These are phyloP conservation scores for Egretta garzetta DNA, from an alignment of 2,113 vertebrate genomes.

Conservation along the genomic window DNA sequence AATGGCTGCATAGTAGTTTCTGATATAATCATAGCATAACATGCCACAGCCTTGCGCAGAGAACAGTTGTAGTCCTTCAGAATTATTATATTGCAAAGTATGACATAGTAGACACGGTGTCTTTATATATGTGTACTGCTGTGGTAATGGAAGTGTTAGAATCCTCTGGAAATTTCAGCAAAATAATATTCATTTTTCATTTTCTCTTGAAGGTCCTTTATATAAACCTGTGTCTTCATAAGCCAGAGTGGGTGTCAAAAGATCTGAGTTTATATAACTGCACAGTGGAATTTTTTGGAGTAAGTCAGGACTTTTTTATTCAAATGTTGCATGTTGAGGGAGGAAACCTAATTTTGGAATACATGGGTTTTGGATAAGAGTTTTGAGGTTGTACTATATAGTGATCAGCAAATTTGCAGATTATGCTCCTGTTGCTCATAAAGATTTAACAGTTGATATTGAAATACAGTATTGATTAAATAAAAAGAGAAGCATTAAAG, in stretches of 20 bases:
- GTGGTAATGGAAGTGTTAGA: background rate
- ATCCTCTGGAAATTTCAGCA: background rate
- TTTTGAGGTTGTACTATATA: constrained; percentile 29
- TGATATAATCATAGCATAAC: background rate
- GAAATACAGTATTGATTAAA: constrained; percentile 17
- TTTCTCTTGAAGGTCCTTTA: constrained; percentile 49
- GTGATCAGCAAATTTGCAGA: constrained; percentile 2
- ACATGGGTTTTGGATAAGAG: constrained; percentile 29
- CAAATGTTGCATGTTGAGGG: constrained; percentile 53
- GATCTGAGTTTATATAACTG: constrained; percentile 56
- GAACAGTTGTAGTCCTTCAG: background rate
- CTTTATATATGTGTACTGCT: background rate
- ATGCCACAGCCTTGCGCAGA: background rate
- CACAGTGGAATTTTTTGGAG: constrained; percentile 50
- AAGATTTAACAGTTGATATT: constrained; percentile 7
- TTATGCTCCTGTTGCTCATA: background rate
- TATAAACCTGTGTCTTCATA: constrained; percentile 53
- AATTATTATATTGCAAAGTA: background rate
- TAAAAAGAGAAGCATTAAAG: background rate
- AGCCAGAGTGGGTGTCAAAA: constrained; percentile 56
- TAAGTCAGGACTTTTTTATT: constrained; percentile 64
- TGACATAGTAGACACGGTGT: background rate
- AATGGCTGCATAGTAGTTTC: background rate
- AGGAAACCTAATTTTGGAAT: constrained; percentile 59
- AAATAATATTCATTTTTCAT: background rate